These are phyloP conservation scores for Eulimnadia texana DNA, from an alignment of 1,140 invertebrate genomes.

Conservation along the genomic window DNA sequence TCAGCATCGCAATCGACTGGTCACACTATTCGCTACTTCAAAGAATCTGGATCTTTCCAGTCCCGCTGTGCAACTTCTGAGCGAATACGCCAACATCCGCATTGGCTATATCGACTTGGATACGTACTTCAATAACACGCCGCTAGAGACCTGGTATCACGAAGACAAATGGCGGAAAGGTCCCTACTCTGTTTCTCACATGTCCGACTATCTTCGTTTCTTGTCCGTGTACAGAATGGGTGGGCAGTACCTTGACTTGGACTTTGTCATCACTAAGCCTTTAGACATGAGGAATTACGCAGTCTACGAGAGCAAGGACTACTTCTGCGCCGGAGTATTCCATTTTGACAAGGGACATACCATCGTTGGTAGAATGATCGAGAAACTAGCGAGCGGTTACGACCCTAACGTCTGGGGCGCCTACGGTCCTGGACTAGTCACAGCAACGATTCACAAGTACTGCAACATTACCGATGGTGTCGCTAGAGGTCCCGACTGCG, in stretches of 20 bases:
- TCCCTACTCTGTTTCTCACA: slow-evolving; percentile 41
- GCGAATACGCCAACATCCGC: slow-evolving; percentile 35
- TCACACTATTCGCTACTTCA: slow-evolving; percentile 21
- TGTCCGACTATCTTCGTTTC: slow-evolving; percentile 53
- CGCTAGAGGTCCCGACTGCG: background rate
- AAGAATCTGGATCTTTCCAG: background rate
- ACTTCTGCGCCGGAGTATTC: background rate
- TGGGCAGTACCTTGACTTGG: slow-evolving; percentile 60
- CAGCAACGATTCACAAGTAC: background rate
- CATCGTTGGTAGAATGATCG: background rate
- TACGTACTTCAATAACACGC: slow-evolving; percentile 42
- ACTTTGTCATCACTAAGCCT: slow-evolving; percentile 46
- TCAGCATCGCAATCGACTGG: slow-evolving; percentile 39
- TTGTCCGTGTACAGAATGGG: slow-evolving; percentile 57
- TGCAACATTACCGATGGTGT: background rate
- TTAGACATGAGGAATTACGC: slow-evolving; percentile 5
- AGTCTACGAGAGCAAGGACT: background rate
- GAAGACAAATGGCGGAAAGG: slow-evolving; percentile 35
- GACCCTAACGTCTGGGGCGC: background rate
- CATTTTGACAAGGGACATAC: background rate
- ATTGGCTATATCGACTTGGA: slow-evolving; percentile 39
- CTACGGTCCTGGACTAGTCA: background rate
- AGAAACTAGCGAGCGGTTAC: background rate
- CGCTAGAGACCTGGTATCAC: slow-evolving; percentile 41
- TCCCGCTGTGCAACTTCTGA: slow-evolving; percentile 20